Base-by-base conservation (phyloP, 2,113 vertebrate species). In the Pteropus alecto region DNA sequence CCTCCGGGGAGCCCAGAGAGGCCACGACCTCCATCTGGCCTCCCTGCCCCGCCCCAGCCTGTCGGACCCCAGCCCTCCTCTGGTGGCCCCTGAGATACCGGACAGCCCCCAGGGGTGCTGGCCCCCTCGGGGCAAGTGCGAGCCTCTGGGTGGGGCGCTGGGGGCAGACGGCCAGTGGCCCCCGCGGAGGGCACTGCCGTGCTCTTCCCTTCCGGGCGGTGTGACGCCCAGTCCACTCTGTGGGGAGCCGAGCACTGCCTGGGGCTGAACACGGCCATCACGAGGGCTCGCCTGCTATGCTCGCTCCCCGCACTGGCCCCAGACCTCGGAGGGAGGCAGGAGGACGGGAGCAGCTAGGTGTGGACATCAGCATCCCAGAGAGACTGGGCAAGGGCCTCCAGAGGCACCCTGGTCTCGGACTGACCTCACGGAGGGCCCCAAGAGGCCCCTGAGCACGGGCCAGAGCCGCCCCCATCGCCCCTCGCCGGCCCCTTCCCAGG, bases 231-330 rank as follows among this genome's bases (percentile, higher is more conserved):
- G 76, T 30, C 35, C 18, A 30, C 0, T 3, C 35, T 28, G 11
- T 10, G 21, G 63, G 60, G 14, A 19, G 61, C 43, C 1, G 51
- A 56, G 63, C 26, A 58, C 82, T 9, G 16, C 68, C 24, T 6
- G 6, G 43, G 19, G 19, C 68, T 2, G 38, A n/a, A 60, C 70
- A 7, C 35, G 46, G 46, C 28, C 1, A 0, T 1, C 16, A 0
- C 3, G 13, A 48, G 0, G 0, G 1, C 22, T 10, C 38, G 2
- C 18, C 51, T 1, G 4, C n/a, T 0, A 18, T 3, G 19, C 2
- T 22, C 14, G 51, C 43, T 38, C 21, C 26, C 48, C 13, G 2
- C 77, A 15, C 28, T 16, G 68, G 48, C 73, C 74, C 30, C 15
- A 30, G 7, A 35, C 30, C 46, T 24, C 86, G 0, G 13, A 35